Percentiles rank a stretch among this genome's conserved stretches.
phyloP scores from a whole-genome alignment of 2,888 invertebrate species.

The Noctua comes region DNA sequence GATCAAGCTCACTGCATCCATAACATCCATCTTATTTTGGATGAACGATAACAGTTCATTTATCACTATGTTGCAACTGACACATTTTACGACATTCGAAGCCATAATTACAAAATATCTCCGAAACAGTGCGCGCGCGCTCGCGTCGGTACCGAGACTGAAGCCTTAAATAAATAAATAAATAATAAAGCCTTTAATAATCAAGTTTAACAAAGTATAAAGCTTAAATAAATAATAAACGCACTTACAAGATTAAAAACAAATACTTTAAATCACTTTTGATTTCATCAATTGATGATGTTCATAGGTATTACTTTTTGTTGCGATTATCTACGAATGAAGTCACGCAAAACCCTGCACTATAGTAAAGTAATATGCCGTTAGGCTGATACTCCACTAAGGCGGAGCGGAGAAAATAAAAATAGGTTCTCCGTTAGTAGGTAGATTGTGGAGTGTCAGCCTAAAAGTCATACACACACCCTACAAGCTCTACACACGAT shows the following conservation, averaged over 20 bases:
- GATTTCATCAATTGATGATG: not conserved
- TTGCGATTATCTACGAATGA: not conserved
- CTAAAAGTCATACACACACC: not conserved
- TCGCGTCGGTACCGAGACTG: too few relatives aligned
- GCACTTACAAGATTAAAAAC: not conserved
- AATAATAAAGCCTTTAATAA: not conserved
- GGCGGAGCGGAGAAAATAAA: not conserved
- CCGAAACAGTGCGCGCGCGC: too few relatives aligned
- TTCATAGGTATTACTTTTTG: not conserved
- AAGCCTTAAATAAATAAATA: too few relatives aligned
- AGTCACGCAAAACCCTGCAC: not conserved
- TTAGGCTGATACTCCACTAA: not conserved
- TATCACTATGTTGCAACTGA: too few relatives aligned
- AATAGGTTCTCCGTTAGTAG: not conserved
- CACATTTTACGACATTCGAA: too few relatives aligned
- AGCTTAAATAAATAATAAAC: not conserved
- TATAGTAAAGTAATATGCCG: too few relatives aligned
- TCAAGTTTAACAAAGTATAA: not conserved
- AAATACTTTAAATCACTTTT: not conserved
- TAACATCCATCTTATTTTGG: too few relatives aligned
- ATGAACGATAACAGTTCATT: too few relatives aligned
- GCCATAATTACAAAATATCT: too few relatives aligned
- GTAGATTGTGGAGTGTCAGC: not conserved
- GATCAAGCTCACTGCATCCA: too few relatives aligned
- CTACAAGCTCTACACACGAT: not conserved